Evolutionary conservation across 2,113 vertebrate genomes (phyloP), one percentile per base, ranked within the genome.

Genomic region (Rousettus leschenaultii): DNA sequence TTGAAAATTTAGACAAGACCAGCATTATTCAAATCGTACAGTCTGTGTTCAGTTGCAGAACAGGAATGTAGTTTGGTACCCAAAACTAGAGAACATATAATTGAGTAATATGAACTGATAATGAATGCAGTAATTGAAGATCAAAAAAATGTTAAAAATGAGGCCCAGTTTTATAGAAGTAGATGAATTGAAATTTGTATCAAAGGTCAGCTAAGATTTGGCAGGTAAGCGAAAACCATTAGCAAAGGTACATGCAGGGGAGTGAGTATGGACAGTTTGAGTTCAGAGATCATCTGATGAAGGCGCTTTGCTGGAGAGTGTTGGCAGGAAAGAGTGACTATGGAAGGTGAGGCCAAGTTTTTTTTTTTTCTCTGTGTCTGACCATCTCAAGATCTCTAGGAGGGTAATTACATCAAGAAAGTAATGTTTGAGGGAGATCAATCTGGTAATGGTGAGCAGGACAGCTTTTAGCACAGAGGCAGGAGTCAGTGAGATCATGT

Each of bases 391-490:
- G 74, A 83, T 95, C 70, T 95, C 28, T 82, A 63, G 45, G 68
- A 85, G 93, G 61, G 43, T 59, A 87, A 84, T 95, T 82, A 40
- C 22, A 90, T 83, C 33, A 38, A 93, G 85, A 89, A 94, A 90
- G 79, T 66, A 87, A 30, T 82, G 22, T 82, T 95, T 97, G 84
- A 75, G 38, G 30, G 57, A 89, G 43, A 45, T 82, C 83, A 55
- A 71, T 95, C 77, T 77, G 35, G 68, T 61, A 80, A 35, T 90
- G 63, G 61, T 38, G 30, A 79, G 45, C 55, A 83, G 53, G 26
- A 94, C 71, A 80, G 53, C 71, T 78, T 87, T 88, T 74, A 89
- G 55, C 33, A 48, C 35, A 48, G 38, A 80, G 77, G 78, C 33
- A 26, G 26, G 38, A 92, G 28, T 92, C 75, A 35, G 18, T 75